Percentiles rank a stretch among this genome's conserved stretches.
Conservation (phyloP, 2,113 vertebrate genomes). For the Dipodomys spectabilis region DNA sequence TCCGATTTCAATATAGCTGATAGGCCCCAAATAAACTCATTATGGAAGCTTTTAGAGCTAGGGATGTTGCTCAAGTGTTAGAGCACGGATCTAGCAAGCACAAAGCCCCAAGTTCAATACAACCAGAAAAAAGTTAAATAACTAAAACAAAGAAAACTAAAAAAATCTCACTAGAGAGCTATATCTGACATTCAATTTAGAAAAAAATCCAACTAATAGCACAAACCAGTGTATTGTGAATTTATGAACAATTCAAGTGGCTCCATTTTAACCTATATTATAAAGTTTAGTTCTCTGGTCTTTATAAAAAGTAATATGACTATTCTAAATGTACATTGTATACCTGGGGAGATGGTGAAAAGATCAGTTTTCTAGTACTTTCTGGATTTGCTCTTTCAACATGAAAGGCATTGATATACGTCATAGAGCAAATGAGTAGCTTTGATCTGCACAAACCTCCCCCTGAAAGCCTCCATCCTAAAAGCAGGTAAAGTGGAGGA, state of each 20-base stretch:
- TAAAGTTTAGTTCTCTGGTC: neutral
- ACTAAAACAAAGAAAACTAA: neutral
- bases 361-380: neutral
- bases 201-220: slow-evolving; percentile 24
- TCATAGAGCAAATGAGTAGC: slow-evolving; percentile 49
- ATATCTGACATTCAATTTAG: slow-evolving; percentile 50
- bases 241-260: neutral
- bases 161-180: slow-evolving; percentile 15
- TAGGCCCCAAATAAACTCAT: slow-evolving; percentile 44
- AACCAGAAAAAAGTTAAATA: too few species aligned
- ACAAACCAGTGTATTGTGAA: neutral
- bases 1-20: neutral
- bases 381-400: slow-evolving; percentile 54
- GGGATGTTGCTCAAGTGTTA: too few species aligned
- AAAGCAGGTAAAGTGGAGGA: slow-evolving; percentile 17
- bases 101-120: neutral
- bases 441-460: slow-evolving; percentile 57
- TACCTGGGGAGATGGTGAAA: slow-evolving; percentile 47
- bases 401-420: slow-evolving; percentile 47
- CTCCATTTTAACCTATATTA: slow-evolving; percentile 8
- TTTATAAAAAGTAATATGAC: slow-evolving; percentile 8
- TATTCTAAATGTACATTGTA: neutral
- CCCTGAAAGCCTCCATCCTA: neutral
- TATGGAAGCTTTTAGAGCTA: slow-evolving; percentile 37
- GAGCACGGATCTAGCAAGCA: too few species aligned